A percentile compares a stretch with the other conserved stretches of the same genome.
Evolutionary conservation across 2,797 vertebrate species (phyloP).

Genomic region (Danio albolineatus): DNA sequence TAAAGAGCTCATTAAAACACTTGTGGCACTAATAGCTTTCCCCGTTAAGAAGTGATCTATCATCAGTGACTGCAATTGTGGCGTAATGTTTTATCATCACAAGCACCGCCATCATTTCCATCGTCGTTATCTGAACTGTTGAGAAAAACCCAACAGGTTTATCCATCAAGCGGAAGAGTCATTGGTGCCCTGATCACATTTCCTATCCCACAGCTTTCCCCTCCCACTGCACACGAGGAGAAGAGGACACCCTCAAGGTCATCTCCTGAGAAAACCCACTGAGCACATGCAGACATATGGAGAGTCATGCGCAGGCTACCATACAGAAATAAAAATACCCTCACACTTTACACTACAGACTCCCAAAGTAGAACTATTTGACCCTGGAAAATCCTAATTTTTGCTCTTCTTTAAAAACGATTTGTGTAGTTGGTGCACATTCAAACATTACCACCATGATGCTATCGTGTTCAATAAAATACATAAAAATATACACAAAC

Average conservation of each 20-base stretch:
- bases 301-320: slow-evolving; percentile 7
- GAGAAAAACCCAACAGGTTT: slow-evolving; percentile 36
- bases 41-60: slow-evolving; percentile 24
- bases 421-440: neutral
- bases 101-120: slow-evolving; percentile 28
- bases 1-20: slow-evolving; percentile 22
- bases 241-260: slow-evolving; percentile 61
- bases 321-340: neutral
- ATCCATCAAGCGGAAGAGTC: slow-evolving; percentile 48
- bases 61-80: slow-evolving; percentile 19
- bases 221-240: slow-evolving; percentile 26
- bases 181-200: slow-evolving; percentile 60
- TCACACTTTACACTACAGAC: too few relatives aligned
- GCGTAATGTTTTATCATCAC: slow-evolving; percentile 33
- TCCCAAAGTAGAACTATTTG: neutral
- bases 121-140: slow-evolving; percentile 5
- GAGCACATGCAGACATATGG: slow-evolving; percentile 19
- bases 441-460: neutral
- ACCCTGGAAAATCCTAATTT: neutral
- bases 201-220: slow-evolving; percentile 46
- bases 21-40: slow-evolving; percentile 14
- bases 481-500: too few relatives aligned
- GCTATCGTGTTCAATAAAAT: neutral
- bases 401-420: too few relatives aligned
- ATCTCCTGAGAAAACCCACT: slow-evolving; percentile 46